Evolutionary conservation across 2,888 invertebrate species (phyloP), one percentile per base, ranked within the genome.

Genomic region (Pyrgus malvae): DNA sequence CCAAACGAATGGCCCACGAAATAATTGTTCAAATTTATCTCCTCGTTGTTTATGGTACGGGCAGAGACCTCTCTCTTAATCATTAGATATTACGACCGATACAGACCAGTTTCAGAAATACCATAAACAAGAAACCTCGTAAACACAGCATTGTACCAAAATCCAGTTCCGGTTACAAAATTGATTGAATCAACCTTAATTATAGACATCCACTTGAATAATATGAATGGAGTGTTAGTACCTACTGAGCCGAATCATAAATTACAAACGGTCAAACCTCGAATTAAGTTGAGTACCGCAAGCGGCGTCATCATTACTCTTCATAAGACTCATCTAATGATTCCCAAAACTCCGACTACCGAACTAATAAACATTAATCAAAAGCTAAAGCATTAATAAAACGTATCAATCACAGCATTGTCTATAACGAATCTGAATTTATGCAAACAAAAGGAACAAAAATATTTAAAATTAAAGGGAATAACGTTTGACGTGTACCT

Each of bases 281-380:
- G 81, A 85, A 88, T 89, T 83, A 83, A 84, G 83, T 80, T 84
- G 81, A 88, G 83, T 80, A 84, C 84, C 81, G 67, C 80, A 76
- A 80, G 78, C 75, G 62, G 72, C 62, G 69, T 68, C 64, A 79
- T 77, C 86, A 90, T 90, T 80, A 87, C 78, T 90, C 90, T 89
- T 88, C 86, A 88, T 90, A 88, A 87, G 78, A 76, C 80, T 78
- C 75, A 67, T 86, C 83, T 89, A 89, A 89, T 89, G 86, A 82
- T 84, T 75, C 79, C 81, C 75, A 83, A 86, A 85, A 85, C 85
- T 82, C 80, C 74, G 90, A 90, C 90, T 90, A 90, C 90, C 74
- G 90, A 86, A 90, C 85, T 88, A 85, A 88, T 89, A 86, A 83
- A 83, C 87, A 90, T 90, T 83, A 87, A 90, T 90, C 90, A 89